phyloP scores from a whole-genome alignment of 2,888 invertebrate genomes.

The Tenthredo amoena region DNA sequence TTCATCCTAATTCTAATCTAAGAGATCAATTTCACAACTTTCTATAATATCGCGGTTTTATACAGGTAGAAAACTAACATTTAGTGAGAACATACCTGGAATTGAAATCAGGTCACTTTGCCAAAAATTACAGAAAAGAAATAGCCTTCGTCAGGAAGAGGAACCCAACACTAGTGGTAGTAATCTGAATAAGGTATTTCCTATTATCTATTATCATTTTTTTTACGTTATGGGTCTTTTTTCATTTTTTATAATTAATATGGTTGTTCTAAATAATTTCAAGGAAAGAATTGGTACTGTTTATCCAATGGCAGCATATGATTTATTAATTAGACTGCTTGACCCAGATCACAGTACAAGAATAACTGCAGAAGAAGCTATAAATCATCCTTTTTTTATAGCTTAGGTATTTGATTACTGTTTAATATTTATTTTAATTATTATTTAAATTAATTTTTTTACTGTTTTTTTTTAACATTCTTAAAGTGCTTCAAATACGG shows the following conservation, averaged over 20 bases:
- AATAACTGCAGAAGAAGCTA: slow-evolving; percentile 86
- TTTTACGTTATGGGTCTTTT: slow-evolving; percentile 41
- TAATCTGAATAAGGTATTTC: slow-evolving; percentile 68
- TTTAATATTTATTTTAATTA: slow-evolving; percentile 26
- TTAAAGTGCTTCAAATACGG: not conserved
- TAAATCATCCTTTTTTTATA: slow-evolving; percentile 87
- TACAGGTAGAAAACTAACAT: slow-evolving; percentile 80
- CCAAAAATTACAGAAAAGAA: slow-evolving; percentile 71
- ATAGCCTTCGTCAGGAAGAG: slow-evolving; percentile 56
- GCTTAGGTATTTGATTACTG: slow-evolving; percentile 51
- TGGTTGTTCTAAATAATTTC: slow-evolving; percentile 36
- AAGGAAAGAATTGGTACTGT: slow-evolving; percentile 40
- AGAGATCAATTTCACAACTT: slow-evolving; percentile 35
- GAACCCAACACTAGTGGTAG: slow-evolving; percentile 47
- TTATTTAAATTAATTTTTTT: not conserved
- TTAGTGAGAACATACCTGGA: slow-evolving; percentile 79
- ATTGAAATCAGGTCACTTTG: slow-evolving; percentile 76
- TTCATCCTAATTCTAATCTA: slow-evolving; percentile 21
- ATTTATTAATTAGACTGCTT: slow-evolving; percentile 85
- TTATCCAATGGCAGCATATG: slow-evolving; percentile 87
- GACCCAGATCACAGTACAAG: slow-evolving; percentile 89
- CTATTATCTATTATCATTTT: slow-evolving; percentile 54
- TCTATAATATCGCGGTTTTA: slow-evolving; percentile 57
- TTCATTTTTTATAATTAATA: slow-evolving; percentile 41
- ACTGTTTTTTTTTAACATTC: not conserved